Evolutionary conservation across 1,140 invertebrate species (phyloP), one percentile per base, ranked within the genome.

Genomic region (Thaumatotibia leucotreta): DNA sequence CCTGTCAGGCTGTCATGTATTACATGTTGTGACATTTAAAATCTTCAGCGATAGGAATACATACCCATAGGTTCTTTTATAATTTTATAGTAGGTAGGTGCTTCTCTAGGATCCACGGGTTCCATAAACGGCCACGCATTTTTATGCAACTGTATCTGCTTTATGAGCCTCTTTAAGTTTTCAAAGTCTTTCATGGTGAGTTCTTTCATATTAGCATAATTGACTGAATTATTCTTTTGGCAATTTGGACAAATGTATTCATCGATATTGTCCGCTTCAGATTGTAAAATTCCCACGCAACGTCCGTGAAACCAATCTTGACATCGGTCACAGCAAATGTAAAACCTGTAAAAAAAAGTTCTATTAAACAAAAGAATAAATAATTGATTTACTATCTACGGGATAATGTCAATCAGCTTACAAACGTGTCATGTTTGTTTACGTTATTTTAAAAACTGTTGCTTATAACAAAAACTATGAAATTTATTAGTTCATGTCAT

Each of bases 301-400:
- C 97, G 93, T 3, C 98, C 98, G 88, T 99, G 99, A 91, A 99
- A 99, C 99, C 99, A 99, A 89, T 99, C 98, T 88, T 99, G 97
- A 91, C 99, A 99, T 61, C 95, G 94, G 88, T 99, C 98, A 91
- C 99, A 99, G 77, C 97, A 98, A 79, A 99, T 99, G 85, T 98
- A 98, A 93, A 98, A 97, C 80, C 96, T 96, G 74, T 23, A 83
- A 82, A 75, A 69, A 62, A 61, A 69, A 68, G n/a, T 49, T 61
- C 58, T 64, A 68, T 45, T 50, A 58, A 63, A 31, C 33, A 33
- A 8, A n/a, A n/a, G n/a, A n/a, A n/a, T n/a, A n/a, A n/a, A n/a
- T n/a, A n/a, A n/a, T n/a, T n/a, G n/a, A n/a, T n/a, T n/a, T n/a
- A n/a, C n/a, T n/a, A n/a, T n/a, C n/a, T n/a, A n/a, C n/a, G n/a